phyloP scores from a whole-genome alignment of 2,113 vertebrate species.

The Vombatus ursinus region DNA sequence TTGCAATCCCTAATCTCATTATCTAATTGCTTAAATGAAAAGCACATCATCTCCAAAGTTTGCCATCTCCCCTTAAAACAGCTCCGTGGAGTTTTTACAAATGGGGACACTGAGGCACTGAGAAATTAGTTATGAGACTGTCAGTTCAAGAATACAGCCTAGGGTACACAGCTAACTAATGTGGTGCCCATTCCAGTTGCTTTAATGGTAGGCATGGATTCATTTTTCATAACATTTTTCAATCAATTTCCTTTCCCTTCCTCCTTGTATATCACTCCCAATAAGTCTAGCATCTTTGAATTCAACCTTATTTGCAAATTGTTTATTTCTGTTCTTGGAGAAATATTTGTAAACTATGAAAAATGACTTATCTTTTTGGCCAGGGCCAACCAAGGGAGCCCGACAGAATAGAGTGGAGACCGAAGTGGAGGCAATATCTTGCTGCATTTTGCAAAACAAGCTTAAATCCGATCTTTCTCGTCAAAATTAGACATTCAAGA shows the following conservation, averaged over 20 bases:
- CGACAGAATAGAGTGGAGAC: conserved; percentile 46
- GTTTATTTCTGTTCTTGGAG: background rate
- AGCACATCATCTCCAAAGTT: background rate
- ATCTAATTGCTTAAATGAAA: conserved; percentile 12
- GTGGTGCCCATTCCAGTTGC: background rate
- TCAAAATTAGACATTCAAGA: conserved; percentile 67
- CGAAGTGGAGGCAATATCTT: conserved; percentile 59
- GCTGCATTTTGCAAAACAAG: conserved; percentile 73
- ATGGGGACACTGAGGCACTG: background rate
- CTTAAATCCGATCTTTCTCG: conserved; percentile 61
- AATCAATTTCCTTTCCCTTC: background rate
- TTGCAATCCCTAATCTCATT: background rate
- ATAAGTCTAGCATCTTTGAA: background rate
- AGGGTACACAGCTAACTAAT: background rate
- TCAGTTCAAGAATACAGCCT: conserved; percentile 14
- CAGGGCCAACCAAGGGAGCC: conserved; percentile 67
- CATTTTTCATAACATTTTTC: background rate
- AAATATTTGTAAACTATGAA: conserved; percentile 17
- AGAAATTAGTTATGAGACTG: conserved; percentile 8
- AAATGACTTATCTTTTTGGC: conserved; percentile 69
- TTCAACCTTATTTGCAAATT: background rate
- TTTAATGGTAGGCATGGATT: background rate
- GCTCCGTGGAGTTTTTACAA: background rate
- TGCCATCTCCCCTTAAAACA: background rate
- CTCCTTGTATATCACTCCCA: background rate